Base-by-base conservation (phyloP, 1,140 invertebrate genomes). In the Bombus waltoni region DNA sequence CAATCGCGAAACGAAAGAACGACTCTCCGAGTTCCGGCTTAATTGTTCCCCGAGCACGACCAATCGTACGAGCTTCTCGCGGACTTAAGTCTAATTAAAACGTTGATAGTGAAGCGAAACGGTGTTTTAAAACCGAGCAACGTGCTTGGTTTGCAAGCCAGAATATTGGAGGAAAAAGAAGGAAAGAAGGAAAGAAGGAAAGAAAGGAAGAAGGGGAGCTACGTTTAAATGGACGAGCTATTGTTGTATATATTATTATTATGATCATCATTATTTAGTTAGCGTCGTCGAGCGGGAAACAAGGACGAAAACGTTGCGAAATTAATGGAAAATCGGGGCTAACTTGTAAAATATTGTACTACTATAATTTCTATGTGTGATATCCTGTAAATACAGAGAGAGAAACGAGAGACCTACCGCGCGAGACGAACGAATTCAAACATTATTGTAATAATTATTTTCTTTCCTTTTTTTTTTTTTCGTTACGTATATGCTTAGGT, bases 311-410 rank as follows among this genome's bases (percentile, higher is more conserved):
- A 8, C 18, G 1, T 11, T 3, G 18, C 18, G n/a, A 32, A 6
- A 6, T 18, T n/a, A 15, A 35, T 35, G 5, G 65, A 35, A 35
- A 35, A 35, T 53, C 47, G 18, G 6, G 6, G 15, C 13, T 25
- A 4, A 22, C 5, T 25, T 94, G 92, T 94, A 93, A 92, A 79
- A 92, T 93, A 93, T 74, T 78, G 59, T 78, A 78, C 77, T 89
- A 84, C 87, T 86, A 91, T 89, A 74, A 89, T 91, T 93, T 90
- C 89, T 89, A 90, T 93, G 93, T 94, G 93, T 94, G 93, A 94
- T 94, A 94, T 92, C 87, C 75, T 94, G 93, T 94, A 94, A 87
- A 94, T 94, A 94, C 62, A 88, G 59, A 89, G 82, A 82, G 66
- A 85, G 73, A 87, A 5, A 44, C 15, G 75, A 65, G 59, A 22